Evolutionary conservation across 1,140 invertebrate species (phyloP), one percentile per base, ranked within the genome.

Genomic region (Ladona fulva): DNA sequence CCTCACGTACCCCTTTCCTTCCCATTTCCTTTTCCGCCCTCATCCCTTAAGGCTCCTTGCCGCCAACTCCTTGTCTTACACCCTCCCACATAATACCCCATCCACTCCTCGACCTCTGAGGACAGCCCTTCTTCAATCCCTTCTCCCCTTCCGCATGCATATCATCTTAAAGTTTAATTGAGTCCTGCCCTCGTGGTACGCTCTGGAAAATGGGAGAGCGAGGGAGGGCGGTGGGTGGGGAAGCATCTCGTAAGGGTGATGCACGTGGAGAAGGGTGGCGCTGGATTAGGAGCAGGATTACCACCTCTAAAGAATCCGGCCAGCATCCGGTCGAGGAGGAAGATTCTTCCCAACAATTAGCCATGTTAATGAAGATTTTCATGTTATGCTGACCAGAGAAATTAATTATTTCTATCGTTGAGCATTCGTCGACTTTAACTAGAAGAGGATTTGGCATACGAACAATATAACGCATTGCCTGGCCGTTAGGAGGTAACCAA

Each of bases 131-230:
- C 19, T 52, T 19, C 44, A n/a, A n/a, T n/a, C n/a, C n/a, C n/a
- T n/a, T n/a, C 44, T 52, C 19, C 44, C 44, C 44, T 52, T 66
- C 52, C 52, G n/a, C 52, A 66, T 66, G 52, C 52, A 66, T 66
- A 22, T 66, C 52, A 66, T 66, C 52, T 66, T 66, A 66, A 66
- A 66, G 52, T 66, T 66, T 66, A 66, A 66, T 66, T 66, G 52
- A 66, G 52, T 66, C 52, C 12, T 66, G 52, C 52, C n/a, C 52
- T 52, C 44, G 44, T 52, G 44, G 44, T 52, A 19, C 44, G 44
- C 19, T 19, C 52, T 22, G 52, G 52, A 66, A 22, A 22, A 66
- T 22, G 52, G n/a, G 52, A 16, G 52, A 22, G 44, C 44, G 44
- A 52, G 44, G 44, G 44, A 52, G 44, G 44, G 44, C 44, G 44